Evolutionary conservation across 1,140 invertebrate species (phyloP).

Genomic region (Eueides isabella): DNA sequence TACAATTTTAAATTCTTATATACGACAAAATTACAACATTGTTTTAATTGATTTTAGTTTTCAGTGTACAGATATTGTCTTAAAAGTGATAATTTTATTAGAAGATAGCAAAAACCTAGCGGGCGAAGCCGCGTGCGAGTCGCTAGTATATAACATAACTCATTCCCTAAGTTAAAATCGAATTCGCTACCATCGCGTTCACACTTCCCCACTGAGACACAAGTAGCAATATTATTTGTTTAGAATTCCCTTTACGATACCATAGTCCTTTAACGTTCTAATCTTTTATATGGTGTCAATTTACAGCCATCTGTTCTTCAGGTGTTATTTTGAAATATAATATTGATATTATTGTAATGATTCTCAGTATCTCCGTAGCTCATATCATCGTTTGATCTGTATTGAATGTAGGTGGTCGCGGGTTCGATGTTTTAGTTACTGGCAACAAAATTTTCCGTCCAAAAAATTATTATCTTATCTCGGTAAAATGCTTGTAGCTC

Average conservation of each 20-base stretch:
- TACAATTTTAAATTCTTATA: too few species aligned
- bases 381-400: background rate
- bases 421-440: background rate
- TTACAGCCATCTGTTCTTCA: background rate
- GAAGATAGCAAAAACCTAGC: too few species aligned
- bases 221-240: background rate
- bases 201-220: background rate
- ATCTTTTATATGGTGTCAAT: background rate
- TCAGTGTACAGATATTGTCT: too few species aligned
- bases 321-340: constrained; percentile 6
- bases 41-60: too few species aligned
- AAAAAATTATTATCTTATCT: too few species aligned
- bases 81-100: too few species aligned
- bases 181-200: background rate
- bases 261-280: background rate
- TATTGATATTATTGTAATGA: background rate
- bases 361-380: background rate
- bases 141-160: too few species aligned
- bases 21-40: too few species aligned
- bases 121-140: too few species aligned
- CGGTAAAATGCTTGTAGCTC: too few species aligned
- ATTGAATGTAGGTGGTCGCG: background rate
- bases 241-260: background rate
- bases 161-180: background rate
- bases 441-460: too few species aligned